Percentiles rank a stretch among this genome's conserved stretches.
Conservation (phyloP, 2,888 invertebrate genomes). For the Mythimna vitellina region DNA sequence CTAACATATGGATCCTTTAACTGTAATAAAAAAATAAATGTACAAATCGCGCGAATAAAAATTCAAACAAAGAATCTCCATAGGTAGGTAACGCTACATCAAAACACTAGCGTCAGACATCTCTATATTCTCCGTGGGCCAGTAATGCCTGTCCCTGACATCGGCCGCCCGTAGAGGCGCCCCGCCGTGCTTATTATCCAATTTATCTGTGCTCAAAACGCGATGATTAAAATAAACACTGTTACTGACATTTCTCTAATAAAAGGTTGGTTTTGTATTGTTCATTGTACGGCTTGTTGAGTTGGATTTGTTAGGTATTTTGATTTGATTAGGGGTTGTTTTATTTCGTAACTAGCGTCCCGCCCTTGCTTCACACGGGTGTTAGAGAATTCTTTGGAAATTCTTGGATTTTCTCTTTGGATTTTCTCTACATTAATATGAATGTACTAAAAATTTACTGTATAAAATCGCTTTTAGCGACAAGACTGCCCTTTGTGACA, state of each 20-base stretch:
- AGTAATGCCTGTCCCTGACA: conserved; percentile 75
- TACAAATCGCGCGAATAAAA: no score
- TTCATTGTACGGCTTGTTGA: conserved; percentile 52
- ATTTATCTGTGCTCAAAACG: conserved; percentile 73
- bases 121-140: conserved; percentile 52
- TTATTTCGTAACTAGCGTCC: background rate
- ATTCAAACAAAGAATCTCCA: conserved; percentile 32
- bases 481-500: no score
- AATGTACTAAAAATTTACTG: no score
- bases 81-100: conserved; percentile 26
- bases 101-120: conserved; percentile 61
- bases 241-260: conserved; percentile 70
- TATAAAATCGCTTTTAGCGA: no score
- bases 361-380: no score
- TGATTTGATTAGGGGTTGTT: conserved; percentile 36
- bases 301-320: conserved; percentile 32
- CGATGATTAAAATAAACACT: conserved; percentile 70
- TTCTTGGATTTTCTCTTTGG: no score
- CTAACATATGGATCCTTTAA: no score
- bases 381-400: no score
- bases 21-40: no score
- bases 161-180: conserved; percentile 69
- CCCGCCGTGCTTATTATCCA: conserved; percentile 80
- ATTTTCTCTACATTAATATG: no score
- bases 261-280: conserved; percentile 54